A percentile compares a stretch with the other conserved stretches of the same genome.
phyloP scores from a whole-genome alignment of 2,113 vertebrate species.

The Parotia lawesii region DNA sequence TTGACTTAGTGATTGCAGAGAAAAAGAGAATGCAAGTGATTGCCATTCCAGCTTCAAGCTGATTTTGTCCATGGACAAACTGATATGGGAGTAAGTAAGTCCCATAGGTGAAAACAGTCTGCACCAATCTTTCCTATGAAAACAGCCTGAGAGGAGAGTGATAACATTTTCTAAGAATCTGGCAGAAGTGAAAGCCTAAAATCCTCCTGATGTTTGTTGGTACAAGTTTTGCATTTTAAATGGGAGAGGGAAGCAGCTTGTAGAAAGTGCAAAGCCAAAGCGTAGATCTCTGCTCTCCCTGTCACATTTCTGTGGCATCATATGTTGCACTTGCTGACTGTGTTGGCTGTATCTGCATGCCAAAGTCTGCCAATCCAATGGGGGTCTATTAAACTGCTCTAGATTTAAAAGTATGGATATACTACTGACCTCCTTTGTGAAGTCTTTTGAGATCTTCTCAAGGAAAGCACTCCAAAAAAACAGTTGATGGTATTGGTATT shows the following conservation, averaged over 20 bases:
- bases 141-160: neutral
- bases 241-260: neutral
- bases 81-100: neutral
- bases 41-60: neutral
- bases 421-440: neutral
- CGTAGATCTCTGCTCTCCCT: rapidly evolving
- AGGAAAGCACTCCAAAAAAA: neutral
- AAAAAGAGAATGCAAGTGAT: neutral
- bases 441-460: neutral
- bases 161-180: neutral
- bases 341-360: neutral
- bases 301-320: rapidly evolving
- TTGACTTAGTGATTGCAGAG: neutral
- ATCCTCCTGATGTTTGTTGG: neutral
- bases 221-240: neutral
- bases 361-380: rapidly evolving
- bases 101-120: neutral
- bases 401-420: neutral
- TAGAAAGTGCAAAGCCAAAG: neutral
- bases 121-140: neutral
- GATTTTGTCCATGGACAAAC: neutral
- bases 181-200: neutral
- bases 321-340: rapidly evolving
- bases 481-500: neutral
- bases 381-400: neutral